Evolutionary conservation across 2,113 vertebrate species (phyloP).

Genomic region (Erpornis zantholeuca): DNA sequence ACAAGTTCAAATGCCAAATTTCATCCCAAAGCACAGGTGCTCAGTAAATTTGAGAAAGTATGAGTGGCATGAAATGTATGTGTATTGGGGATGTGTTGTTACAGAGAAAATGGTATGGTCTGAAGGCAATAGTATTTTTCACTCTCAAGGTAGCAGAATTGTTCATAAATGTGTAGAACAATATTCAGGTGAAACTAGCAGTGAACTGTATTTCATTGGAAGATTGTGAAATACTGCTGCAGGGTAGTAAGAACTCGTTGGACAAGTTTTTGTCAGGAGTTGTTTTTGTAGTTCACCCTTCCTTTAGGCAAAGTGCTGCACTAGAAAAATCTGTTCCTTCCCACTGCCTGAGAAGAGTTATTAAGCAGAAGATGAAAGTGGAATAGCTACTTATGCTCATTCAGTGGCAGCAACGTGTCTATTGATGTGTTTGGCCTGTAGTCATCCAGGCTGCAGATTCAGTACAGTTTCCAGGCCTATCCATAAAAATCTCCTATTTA

Average conservation of each 20-base stretch:
- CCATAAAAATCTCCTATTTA: neutral
- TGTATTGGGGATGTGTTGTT: neutral
- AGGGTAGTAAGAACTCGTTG: neutral
- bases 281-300: constrained; percentile 23
- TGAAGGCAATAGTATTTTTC: neutral
- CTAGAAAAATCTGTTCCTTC: neutral
- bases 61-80: neutral
- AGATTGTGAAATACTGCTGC: neutral
- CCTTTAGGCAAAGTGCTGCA: neutral
- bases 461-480: neutral
- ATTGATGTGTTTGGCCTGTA: neutral
- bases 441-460: neutral
- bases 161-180: neutral
- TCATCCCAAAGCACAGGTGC: neutral
- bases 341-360: neutral
- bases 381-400: neutral
- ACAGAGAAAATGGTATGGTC: neutral
- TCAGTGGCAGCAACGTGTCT: neutral
- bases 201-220: neutral
- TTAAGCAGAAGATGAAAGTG: constrained; percentile 4
- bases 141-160: neutral
- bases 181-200: neutral
- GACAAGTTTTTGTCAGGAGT: neutral
- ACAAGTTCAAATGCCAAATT: neutral
- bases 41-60: neutral